Conservation (phyloP, 2,113 vertebrate species). For the Oplegnathus fasciatus region DNA sequence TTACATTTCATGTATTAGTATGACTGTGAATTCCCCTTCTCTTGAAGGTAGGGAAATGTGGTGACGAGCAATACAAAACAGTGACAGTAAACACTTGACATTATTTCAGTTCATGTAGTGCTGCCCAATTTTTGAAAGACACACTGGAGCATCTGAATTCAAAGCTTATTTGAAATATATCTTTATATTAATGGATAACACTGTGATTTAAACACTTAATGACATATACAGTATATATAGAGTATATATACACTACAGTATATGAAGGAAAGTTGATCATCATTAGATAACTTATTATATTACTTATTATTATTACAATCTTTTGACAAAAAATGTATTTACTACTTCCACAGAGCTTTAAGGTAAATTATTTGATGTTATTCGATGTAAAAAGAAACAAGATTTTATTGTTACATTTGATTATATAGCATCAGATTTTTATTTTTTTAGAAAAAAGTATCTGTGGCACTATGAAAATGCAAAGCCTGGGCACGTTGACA, state of each 20-base stretch:
- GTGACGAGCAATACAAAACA: conserved; percentile 27
- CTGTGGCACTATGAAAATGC: background rate
- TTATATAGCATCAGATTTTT: background rate
- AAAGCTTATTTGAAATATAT: background rate
- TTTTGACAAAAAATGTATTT: background rate
- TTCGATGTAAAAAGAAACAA: background rate
- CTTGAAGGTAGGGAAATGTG: conserved; percentile 15
- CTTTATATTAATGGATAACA: background rate
- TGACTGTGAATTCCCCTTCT: conserved; percentile 70
- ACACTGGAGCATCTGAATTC: background rate
- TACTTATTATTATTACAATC: no score
- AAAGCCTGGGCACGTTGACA: no score
- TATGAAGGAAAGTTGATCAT: background rate
- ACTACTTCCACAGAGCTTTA: background rate
- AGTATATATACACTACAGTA: background rate
- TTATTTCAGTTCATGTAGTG: background rate
- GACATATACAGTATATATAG: no score
- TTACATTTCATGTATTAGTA: conserved; percentile 72
- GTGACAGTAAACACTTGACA: conserved; percentile 35
- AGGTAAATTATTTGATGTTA: background rate
- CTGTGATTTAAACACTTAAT: background rate
- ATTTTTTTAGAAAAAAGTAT: background rate
- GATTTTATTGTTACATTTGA: background rate
- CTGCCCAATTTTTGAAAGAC: background rate
- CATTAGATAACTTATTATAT: background rate